Conservation (phyloP, 2,797 vertebrate genomes). For the Melanogrammus aeglefinus region DNA sequence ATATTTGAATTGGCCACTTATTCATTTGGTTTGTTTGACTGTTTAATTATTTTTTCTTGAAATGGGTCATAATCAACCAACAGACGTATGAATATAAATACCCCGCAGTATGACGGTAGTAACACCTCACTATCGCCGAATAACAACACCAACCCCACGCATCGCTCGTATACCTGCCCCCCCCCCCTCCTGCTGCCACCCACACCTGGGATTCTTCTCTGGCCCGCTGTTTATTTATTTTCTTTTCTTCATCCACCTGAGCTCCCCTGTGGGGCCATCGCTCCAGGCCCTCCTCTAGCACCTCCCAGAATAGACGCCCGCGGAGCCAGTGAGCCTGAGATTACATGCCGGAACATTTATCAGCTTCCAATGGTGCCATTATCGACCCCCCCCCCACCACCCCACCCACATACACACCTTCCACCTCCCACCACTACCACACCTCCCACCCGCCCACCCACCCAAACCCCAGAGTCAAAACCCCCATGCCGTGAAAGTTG, state of each 20-base stretch:
- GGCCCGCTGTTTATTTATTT: background rate
- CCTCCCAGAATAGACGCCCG: slow-evolving; percentile 64
- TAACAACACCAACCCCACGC: background rate
- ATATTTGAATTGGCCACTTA: background rate
- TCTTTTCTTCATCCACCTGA: slow-evolving; percentile 53
- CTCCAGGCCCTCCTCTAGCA: slow-evolving; percentile 36
- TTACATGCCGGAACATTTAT: slow-evolving; percentile 70
- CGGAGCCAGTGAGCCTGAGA: slow-evolving; percentile 54
- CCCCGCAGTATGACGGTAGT: background rate
- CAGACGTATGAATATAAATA: background rate
- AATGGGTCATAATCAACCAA: background rate
- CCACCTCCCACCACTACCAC: background rate
- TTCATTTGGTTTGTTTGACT: too few relatives aligned
- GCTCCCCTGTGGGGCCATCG: slow-evolving; percentile 37
- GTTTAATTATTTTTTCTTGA: background rate
- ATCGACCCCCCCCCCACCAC: slow-evolving; percentile 27
- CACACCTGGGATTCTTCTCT: background rate
- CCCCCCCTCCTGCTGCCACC: background rate
- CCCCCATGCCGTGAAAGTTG: background rate
- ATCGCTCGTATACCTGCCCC: background rate
- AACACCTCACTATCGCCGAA: background rate
- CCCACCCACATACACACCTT: background rate
- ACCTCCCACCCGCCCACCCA: background rate
- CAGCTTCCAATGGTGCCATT: slow-evolving; percentile 73
- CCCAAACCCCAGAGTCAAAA: background rate